Base-by-base conservation (phyloP, 2,113 vertebrate species). In the Cyanistes caeruleus region DNA sequence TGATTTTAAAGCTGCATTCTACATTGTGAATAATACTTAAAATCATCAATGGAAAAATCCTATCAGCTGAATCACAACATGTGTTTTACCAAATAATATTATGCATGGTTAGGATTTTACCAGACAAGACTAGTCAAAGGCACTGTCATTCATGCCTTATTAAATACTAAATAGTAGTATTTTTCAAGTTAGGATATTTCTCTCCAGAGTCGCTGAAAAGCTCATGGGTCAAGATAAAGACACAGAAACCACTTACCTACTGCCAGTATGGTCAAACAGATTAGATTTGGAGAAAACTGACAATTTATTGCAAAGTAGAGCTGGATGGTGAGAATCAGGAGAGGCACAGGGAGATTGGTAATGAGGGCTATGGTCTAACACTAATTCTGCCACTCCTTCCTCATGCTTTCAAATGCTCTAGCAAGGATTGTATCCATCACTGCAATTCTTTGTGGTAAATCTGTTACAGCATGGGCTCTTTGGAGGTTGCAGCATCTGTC, bases 81-180 rank as follows among this genome's bases (percentile, higher is more conserved):
- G 1, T 62, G 4, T 52, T 90, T 90, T 63, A 85, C 20, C 20
- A 64, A 44, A 33, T 7, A 91, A n/a, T 19, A 39, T 3, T 19
- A 48, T 35, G 15, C 41, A 48, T n/a, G 4, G 14, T 19, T 51
- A 67, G 17, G 43, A 51, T 51, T 75, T 76, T 30, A 88, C 10
- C 9, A 49, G n/a, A 60, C 30, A 84, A 68, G 37, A 49, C 3
- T 44, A 41, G 31, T 77, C 33, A 62, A 84, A 60, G 20, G 20
- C 9, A 33, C 3, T 10, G 14, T 30, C 11, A 60, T 41, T 51
- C 0, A 0, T 53, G 17, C 12, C 37, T 24, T 58, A 35, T 13
- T 74, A 72, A 83, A 68, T 31, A 70, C 23, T 33, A 64, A 52
- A 23, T 2, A 60, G 13, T 30, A 94, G 4, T 56, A 60, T 62